Evolutionary conservation across 2,888 invertebrate genomes (phyloP).

Genomic region (Heteromyza rotundicornis): DNA sequence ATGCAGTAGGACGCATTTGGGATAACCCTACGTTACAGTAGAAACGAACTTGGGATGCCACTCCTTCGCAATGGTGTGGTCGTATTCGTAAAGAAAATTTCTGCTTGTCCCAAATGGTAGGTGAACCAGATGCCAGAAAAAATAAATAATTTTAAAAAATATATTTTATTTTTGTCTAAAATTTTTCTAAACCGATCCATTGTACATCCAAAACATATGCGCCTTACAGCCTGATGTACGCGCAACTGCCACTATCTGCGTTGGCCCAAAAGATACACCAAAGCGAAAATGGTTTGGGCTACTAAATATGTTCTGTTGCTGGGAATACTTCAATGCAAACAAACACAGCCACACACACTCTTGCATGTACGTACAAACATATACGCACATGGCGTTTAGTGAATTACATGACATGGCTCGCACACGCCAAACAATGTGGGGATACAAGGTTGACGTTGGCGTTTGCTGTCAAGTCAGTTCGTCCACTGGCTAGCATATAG

Average conservation of each 20-base stretch:
- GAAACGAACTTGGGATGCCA: too few species aligned
- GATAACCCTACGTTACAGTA: too few species aligned
- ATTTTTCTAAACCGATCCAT: not conserved
- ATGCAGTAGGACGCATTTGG: slow-evolving; percentile 4
- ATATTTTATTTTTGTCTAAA: not conserved
- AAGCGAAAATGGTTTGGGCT: too few species aligned
- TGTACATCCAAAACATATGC: not conserved
- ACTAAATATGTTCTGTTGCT: not conserved
- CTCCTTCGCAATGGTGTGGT: too few species aligned
- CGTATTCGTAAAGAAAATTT: too few species aligned
- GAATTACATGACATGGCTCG: slow-evolving; percentile 21
- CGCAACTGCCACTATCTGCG: not conserved
- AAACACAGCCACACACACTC: not conserved
- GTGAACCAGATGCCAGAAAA: not conserved
- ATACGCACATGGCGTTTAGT: slow-evolving; percentile 19
- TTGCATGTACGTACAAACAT: not conserved
- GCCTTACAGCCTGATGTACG: not conserved
- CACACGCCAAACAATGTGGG: slow-evolving; percentile 5
- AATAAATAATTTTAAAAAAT: not conserved
- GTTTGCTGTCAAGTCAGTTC: not conserved
- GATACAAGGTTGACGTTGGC: not conserved
- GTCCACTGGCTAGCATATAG: too few species aligned
- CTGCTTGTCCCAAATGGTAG: too few species aligned
- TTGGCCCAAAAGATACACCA: not conserved
- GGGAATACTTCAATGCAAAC: not conserved